A percentile compares a stretch with the other conserved stretches of the same genome.
These are phyloP conservation scores for Drosophila tripunctata DNA, from an alignment of 2,888 invertebrate genomes.

Conservation along the genomic window DNA sequence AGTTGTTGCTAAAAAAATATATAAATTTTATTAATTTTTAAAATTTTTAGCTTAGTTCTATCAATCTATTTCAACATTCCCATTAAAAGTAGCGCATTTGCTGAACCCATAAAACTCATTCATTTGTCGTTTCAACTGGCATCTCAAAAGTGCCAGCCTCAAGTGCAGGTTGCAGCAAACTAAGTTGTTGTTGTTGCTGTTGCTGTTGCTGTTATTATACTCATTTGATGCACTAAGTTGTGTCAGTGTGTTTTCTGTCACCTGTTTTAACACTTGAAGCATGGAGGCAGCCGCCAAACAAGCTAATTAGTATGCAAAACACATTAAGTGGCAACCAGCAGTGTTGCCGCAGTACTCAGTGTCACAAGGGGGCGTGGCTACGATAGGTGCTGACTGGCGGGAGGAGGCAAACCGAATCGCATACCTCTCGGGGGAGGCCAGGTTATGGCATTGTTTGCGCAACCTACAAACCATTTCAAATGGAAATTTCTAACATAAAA, in stretches of 20 bases:
- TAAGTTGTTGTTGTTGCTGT: conserved; percentile 17
- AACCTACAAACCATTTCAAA: conserved; percentile 72
- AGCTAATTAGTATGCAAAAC: conserved; percentile 76
- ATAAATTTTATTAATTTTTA: too few relatives aligned
- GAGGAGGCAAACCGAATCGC: conserved; percentile 11
- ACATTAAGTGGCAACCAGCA: conserved; percentile 71
- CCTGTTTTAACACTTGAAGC: conserved; percentile 68
- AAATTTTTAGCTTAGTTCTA: not conserved
- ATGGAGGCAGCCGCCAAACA: conserved; percentile 65
- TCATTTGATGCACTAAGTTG: conserved; percentile 54
- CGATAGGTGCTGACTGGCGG: not conserved
- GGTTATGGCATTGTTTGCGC: conserved; percentile 51
- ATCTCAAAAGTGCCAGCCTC: conserved; percentile 58
- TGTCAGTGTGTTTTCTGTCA: conserved; percentile 59
- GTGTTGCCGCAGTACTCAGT: conserved; percentile 65
- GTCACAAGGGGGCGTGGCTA: not conserved
- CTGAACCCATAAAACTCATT: not conserved
- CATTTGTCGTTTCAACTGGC: conserved; percentile 24
- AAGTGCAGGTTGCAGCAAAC: conserved; percentile 53
- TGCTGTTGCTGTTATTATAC: conserved; percentile 34
- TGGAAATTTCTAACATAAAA: conserved; percentile 55
- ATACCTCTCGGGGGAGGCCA: conserved; percentile 8
- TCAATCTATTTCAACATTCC: not conserved
- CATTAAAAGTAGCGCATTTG: conserved; percentile 30
- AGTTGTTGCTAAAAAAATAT: too few relatives aligned